These are phyloP conservation scores for Labrus mixtus DNA, from an alignment of 2,113 vertebrate genomes.

Conservation along the genomic window DNA sequence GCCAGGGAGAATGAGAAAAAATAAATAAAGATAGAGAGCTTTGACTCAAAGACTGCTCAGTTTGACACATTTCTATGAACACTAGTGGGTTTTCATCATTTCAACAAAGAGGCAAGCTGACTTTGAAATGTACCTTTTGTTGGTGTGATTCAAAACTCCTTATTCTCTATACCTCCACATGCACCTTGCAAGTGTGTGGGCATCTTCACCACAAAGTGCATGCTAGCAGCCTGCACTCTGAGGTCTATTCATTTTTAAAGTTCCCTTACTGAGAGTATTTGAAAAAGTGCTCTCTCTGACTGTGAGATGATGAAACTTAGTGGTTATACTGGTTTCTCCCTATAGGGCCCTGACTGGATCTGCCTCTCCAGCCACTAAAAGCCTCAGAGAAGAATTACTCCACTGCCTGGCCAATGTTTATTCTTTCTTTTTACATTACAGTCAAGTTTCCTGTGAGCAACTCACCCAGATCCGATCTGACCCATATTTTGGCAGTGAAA, in stretches of 20 bases:
- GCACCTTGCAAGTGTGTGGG: constrained; percentile 65
- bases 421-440: constrained; percentile 4
- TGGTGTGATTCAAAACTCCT: constrained; percentile 52
- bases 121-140: constrained; percentile 72
- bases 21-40: constrained; percentile 64
- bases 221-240: constrained; percentile 63
- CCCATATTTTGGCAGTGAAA: constrained; percentile 75
- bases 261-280: constrained; percentile 57
- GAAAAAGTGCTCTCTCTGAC: constrained; percentile 58
- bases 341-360: constrained; percentile 28
- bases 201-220: constrained; percentile 62
- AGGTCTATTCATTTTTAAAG: constrained; percentile 79
- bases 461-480: constrained; percentile 66
- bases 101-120: constrained; percentile 57
- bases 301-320: constrained; percentile 52
- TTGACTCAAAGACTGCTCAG: constrained; percentile 62
- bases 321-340: constrained; percentile 39
- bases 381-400: constrained; percentile 47
- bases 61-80: constrained; percentile 74
- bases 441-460: constrained; percentile 47
- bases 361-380: constrained; percentile 57
- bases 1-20: constrained; percentile 70
- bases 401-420: constrained; percentile 3
- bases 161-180: constrained; percentile 53
- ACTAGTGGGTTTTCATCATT: constrained; percentile 74